Evolutionary conservation across 2,797 vertebrate genomes (phyloP), one percentile per base, ranked within the genome.

Genomic region (Clarias laeviceps): DNA sequence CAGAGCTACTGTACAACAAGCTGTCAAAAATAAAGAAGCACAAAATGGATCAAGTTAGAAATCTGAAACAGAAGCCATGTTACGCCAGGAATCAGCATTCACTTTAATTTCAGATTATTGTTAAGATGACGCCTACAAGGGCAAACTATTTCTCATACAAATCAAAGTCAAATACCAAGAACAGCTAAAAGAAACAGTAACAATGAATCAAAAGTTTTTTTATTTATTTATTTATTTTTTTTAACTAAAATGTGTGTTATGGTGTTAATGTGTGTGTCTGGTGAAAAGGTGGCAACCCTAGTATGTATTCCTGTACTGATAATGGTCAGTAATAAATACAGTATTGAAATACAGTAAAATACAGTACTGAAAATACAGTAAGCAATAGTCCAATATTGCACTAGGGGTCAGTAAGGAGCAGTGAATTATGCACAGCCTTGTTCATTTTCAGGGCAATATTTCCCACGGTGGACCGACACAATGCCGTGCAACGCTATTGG

Each of bases 351-450:
- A 32, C 27, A 66, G 29, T 32, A 9, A n/a, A 27, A 18, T 4
- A 17, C 15, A 59, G 20, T 59, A 4, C 15, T 17, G 20, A 20
- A 37, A 70, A 15, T 45, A 32, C 27, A 66, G 29, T 32, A 9
- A 64, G 80, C 86, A 86, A 80, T 88, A 88, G 57, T 78, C n/a
- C 78, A 70, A 83, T 59, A 61, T 80, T 89, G 82, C 88, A 89
- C 87, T 85, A 86, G 85, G 84, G 87, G 68, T 83, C 85, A 85
- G 88, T 86, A n/a, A 80, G 66, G 82, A 88, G 84, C 73, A 61
- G 45, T 9, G 29, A 79, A 27, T 76, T 69, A 68, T n/a, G 15
- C 62, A 82, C 56, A 80, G 69, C 59, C 77, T 61, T 56, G 20
- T 62, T 68, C 27, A 76, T 56, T 59, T 79, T 73, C 34, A 62